Percentiles rank a stretch among this genome's conserved stretches.
These are phyloP conservation scores for Monochamus alternatus DNA, from an alignment of 2,888 invertebrate genomes.

Conservation along the genomic window DNA sequence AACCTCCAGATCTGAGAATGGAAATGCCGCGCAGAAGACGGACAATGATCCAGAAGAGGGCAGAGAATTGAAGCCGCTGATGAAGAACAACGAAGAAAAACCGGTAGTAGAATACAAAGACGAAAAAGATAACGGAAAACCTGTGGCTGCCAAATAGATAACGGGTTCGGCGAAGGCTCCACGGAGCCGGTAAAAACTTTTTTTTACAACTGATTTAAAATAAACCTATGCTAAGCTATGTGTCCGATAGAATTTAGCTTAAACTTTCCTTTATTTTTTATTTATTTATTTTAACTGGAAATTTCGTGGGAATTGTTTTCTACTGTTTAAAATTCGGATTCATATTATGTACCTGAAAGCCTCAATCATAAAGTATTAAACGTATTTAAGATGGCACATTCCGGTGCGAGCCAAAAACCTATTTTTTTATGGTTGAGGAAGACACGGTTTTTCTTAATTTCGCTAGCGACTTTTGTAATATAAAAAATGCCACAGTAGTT, in stretches of 20 bases:
- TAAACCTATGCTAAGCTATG: neutral
- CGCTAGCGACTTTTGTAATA: too few relatives aligned
- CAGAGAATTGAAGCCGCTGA: conserved; percentile 65
- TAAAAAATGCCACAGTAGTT: too few relatives aligned
- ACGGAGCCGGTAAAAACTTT: neutral
- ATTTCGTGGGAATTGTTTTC: neutral
- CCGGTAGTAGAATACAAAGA: conserved; percentile 54
- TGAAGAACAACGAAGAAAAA: conserved; percentile 55
- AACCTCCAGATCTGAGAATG: conserved; percentile 62
- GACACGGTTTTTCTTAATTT: neutral
- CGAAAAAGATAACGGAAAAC: conserved; percentile 45
- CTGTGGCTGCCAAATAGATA: conserved; percentile 7
- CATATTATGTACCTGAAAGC: neutral
- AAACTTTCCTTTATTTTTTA: neutral
- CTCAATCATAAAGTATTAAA: neutral
- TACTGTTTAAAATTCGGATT: neutral
- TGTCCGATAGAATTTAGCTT: conserved; percentile 5
- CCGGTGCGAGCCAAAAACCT: neutral
- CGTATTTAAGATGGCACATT: neutral
- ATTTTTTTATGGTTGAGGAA: neutral
- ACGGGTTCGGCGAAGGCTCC: neutral
- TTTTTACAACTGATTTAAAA: neutral
- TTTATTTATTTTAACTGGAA: conserved; percentile 1
- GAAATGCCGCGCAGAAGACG: conserved; percentile 49
- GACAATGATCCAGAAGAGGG: conserved; percentile 53